These are phyloP conservation scores for Acrobasis repandana DNA, from an alignment of 2,888 invertebrate species.

Conservation along the genomic window DNA sequence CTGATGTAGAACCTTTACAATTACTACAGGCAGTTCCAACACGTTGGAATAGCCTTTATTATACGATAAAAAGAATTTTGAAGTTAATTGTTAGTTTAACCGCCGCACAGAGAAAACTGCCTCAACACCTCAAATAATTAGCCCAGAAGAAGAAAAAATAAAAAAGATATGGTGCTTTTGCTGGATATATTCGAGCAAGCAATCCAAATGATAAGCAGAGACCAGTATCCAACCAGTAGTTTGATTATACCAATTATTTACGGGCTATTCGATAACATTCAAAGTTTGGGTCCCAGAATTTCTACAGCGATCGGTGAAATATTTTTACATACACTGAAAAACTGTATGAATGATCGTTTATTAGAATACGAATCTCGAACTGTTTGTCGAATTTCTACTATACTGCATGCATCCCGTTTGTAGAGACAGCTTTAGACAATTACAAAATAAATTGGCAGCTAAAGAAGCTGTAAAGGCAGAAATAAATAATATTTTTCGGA, in stretches of 20 bases:
- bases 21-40: neutral
- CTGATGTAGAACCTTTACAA: neutral
- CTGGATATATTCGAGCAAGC: neutral
- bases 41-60: neutral
- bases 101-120: neutral
- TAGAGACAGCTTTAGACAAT: too few species aligned
- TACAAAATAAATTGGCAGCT: too few species aligned
- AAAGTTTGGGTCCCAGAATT: neutral
- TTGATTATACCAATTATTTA: neutral
- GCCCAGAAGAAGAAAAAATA: neutral
- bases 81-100: neutral
- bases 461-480: too few species aligned
- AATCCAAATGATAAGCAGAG: neutral
- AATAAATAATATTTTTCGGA: too few species aligned
- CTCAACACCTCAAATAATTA: neutral
- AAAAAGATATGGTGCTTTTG: neutral
- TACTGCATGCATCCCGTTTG: too few species aligned
- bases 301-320: neutral
- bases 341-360: too few species aligned
- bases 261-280: neutral
- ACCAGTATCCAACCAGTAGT: neutral
- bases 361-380: too few species aligned
- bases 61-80: neutral
- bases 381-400: too few species aligned
- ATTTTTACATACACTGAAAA: too few species aligned